phyloP scores from a whole-genome alignment of 2,113 vertebrate genomes.

The Gadus chalcogrammus region DNA sequence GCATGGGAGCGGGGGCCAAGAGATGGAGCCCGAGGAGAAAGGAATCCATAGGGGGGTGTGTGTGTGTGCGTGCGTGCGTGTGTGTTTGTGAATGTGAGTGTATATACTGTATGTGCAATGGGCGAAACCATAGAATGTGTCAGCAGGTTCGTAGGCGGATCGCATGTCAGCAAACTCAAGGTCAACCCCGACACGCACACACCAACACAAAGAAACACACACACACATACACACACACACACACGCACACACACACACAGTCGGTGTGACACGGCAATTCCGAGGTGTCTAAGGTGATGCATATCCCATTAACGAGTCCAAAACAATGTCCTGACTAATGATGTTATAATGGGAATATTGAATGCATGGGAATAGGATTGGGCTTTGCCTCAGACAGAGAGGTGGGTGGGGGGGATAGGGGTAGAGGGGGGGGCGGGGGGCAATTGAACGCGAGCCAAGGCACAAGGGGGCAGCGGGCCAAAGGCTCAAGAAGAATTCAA shows the following conservation, averaged over 20 bases:
- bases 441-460: conserved; percentile 60
- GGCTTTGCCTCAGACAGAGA: conserved; percentile 45
- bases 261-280: conserved; percentile 4
- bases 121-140: conserved; percentile 54
- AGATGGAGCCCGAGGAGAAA: conserved; percentile 37
- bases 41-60: conserved; percentile 13
- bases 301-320: conserved; percentile 66
- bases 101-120: not conserved
- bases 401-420: too few species aligned
- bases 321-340: conserved; percentile 69
- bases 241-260: conserved; percentile 25
- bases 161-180: conserved; percentile 69
- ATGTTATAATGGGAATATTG: conserved; percentile 73
- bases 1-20: conserved; percentile 13
- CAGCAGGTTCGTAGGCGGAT: conserved; percentile 64
- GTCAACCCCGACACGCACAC: conserved; percentile 34
- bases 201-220: conserved; percentile 15
- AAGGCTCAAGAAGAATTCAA: conserved; percentile 60
- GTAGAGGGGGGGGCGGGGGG: conserved; percentile 30
- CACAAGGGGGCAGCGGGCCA: conserved; percentile 55
- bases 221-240: conserved; percentile 7
- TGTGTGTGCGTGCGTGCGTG: conserved; percentile 11
- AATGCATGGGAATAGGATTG: conserved; percentile 72
- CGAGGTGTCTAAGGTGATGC: conserved; percentile 66
- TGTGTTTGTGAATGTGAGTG: conserved; percentile 26